Evolutionary conservation across 1,140 invertebrate species (phyloP).

Genomic region (Eurosta solidaginis): DNA sequence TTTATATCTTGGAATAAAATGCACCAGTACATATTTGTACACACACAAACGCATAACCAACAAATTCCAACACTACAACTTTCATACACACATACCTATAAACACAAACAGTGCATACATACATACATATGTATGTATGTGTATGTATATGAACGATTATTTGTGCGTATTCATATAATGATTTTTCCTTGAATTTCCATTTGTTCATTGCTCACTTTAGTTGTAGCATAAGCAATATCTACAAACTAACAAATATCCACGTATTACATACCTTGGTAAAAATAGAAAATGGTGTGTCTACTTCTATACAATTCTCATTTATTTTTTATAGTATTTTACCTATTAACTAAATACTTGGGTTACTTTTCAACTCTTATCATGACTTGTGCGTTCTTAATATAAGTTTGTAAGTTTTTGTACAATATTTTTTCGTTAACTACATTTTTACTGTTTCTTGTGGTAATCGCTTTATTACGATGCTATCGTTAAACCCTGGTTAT

Average conservation of each 20-base stretch:
- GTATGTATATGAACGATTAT: too few species aligned
- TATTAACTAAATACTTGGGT: neutral
- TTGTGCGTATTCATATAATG: too few species aligned
- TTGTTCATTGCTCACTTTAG: neutral
- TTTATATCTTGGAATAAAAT: neutral
- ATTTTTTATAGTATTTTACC: neutral
- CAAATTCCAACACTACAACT: too few species aligned
- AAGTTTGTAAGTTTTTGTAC: neutral
- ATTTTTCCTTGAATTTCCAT: too few species aligned
- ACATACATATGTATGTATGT: neutral
- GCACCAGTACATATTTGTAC: too few species aligned
- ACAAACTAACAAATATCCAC: too few species aligned
- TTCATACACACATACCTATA: too few species aligned
- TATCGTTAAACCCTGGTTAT: neutral
- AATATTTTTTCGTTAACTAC: neutral
- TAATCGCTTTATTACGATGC: constrained; percentile 24
- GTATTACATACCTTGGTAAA: too few species aligned
- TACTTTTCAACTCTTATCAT: neutral
- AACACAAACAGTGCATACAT: neutral
- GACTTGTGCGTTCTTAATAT: neutral
- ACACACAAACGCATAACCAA: too few species aligned
- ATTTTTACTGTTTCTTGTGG: neutral
- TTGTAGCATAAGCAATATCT: neutral
- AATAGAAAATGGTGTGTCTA: too few species aligned
- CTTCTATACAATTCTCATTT: too few species aligned